Evolutionary conservation across 2,888 invertebrate species (phyloP).

Genomic region (Bruchidius siliquastri): DNA sequence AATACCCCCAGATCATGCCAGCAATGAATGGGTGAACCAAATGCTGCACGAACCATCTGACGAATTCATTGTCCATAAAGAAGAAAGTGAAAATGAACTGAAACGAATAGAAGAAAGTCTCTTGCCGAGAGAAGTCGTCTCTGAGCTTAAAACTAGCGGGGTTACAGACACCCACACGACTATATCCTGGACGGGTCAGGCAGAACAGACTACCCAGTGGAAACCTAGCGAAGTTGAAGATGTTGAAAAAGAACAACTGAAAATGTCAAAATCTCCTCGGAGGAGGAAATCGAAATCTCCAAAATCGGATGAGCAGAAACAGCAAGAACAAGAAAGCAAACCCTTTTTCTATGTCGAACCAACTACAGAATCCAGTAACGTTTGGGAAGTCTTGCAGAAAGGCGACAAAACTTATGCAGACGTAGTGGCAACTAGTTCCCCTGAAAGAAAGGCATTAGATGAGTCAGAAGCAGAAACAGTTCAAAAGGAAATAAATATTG

Average conservation of each 20-base stretch:
- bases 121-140: constrained; percentile 31
- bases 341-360: not conserved
- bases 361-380: constrained; percentile 33
- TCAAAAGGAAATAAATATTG: not conserved
- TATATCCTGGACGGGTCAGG: constrained; percentile 6
- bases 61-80: constrained; percentile 9
- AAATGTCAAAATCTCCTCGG: constrained; percentile 3
- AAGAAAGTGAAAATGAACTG: constrained; percentile 16
- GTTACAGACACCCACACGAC: constrained; percentile 13
- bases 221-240: not conserved
- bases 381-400: constrained; percentile 50
- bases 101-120: constrained; percentile 29
- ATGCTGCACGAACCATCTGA: constrained; percentile 33
- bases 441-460: constrained; percentile 34
- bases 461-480: constrained; percentile 13
- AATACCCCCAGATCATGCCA: constrained; percentile 37
- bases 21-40: constrained; percentile 39
- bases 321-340: not conserved
- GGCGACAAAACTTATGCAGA: constrained; percentile 68
- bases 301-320: not conserved
- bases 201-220: constrained; percentile 4
- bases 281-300: constrained; percentile 4
- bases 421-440: constrained; percentile 54
- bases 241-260: not conserved
- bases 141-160: constrained; percentile 26